phyloP scores from a whole-genome alignment of 2,888 invertebrate species.

The Dastarcus helophoroides region DNA sequence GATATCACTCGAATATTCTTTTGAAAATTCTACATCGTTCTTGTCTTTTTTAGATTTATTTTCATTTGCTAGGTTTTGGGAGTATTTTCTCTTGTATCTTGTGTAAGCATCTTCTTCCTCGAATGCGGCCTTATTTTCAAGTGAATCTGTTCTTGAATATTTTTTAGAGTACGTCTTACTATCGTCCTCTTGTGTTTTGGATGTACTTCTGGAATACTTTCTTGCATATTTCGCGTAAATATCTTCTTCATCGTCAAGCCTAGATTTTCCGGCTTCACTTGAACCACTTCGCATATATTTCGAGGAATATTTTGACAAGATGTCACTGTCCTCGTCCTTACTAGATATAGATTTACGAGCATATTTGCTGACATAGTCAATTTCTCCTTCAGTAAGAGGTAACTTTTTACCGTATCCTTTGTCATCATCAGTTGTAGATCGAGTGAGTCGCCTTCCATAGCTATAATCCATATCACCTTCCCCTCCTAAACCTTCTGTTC shows the following conservation, averaged over 20 bases:
- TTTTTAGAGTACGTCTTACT: slow-evolving; percentile 26
- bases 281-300: slow-evolving; percentile 19
- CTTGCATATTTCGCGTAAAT: slow-evolving; percentile 11
- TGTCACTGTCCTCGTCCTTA: slow-evolving; percentile 11
- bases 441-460: slow-evolving; percentile 1
- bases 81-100: slow-evolving; percentile 13
- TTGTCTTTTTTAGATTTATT: too few relatives aligned
- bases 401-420: slow-evolving; percentile 7
- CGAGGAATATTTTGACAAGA: slow-evolving; percentile 23
- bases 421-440: slow-evolving; percentile 9
- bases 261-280: slow-evolving; percentile 18
- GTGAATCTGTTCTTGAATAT: slow-evolving; percentile 24
- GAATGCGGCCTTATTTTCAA: slow-evolving; percentile 16
- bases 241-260: slow-evolving; percentile 16
- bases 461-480: slow-evolving; percentile 1
- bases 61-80: slow-evolving; percentile 8
- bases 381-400: slow-evolving; percentile 3
- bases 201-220: slow-evolving; percentile 16
- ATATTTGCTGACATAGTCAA: slow-evolving; percentile 7
- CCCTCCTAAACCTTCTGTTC: slow-evolving; percentile 10
- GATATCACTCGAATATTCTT: neutral
- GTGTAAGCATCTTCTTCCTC: slow-evolving; percentile 16
- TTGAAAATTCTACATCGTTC: neutral
- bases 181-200: slow-evolving; percentile 7
- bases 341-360: slow-evolving; percentile 9